Conservation (phyloP, 1,140 invertebrate species). For the Drosophila sproati region DNA sequence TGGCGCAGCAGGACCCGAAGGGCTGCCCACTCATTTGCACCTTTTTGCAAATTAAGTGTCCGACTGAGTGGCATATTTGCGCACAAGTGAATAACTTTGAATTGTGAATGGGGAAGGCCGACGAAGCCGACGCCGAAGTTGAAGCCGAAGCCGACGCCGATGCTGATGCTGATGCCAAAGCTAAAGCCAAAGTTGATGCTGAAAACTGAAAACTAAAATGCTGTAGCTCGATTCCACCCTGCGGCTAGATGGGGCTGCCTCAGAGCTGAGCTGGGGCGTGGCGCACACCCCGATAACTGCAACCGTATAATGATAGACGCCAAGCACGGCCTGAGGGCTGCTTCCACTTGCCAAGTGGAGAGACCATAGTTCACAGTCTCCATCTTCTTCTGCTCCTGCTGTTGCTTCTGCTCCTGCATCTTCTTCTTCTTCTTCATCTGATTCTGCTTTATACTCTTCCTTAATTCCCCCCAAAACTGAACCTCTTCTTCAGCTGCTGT, state of each 20-base stretch:
- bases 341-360: conserved; percentile 1
- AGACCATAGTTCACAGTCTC: conserved; percentile 21
- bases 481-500: conserved; percentile 10
- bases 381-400: neutral
- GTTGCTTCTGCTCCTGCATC: neutral
- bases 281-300: conserved; percentile 74
- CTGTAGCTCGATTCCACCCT: conserved; percentile 22
- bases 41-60: conserved; percentile 34
- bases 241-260: conserved; percentile 37
- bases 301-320: conserved; percentile 82
- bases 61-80: conserved; percentile 53
- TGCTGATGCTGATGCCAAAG: neutral
- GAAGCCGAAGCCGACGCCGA: conserved; percentile 7
- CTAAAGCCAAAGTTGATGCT: neutral
- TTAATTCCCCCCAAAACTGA: neutral
- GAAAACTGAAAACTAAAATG: too few relatives aligned
- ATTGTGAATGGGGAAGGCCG: conserved; percentile 33
- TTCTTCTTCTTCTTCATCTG: neutral
- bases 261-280: conserved; percentile 25
- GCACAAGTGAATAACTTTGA: conserved; percentile 56
- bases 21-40: conserved; percentile 30
- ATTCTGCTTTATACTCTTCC: neutral
- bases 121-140: conserved; percentile 1
- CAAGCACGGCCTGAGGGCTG: conserved; percentile 63
- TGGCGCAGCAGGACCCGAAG: conserved; percentile 20